Conservation (phyloP, 2,113 vertebrate genomes). For the Elanoides forficatus region DNA sequence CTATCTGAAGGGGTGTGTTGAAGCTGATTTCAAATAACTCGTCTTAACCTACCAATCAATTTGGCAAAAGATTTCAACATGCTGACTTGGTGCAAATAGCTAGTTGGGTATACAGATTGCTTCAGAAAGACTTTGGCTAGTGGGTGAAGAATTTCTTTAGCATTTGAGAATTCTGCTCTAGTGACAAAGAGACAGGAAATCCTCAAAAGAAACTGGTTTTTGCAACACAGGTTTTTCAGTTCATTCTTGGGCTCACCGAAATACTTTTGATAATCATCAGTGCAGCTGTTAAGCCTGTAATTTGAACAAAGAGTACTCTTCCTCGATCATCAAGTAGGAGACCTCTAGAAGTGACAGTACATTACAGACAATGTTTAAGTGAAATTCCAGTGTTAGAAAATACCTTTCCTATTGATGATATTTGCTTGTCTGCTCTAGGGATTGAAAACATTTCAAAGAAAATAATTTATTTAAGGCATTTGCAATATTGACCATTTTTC, state of each 20-base stretch:
- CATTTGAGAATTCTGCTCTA: background rate
- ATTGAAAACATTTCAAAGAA: background rate
- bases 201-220: background rate
- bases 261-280: background rate
- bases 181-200: background rate
- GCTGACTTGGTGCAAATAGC: background rate
- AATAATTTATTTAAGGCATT: background rate
- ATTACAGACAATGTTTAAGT: background rate
- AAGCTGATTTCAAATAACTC: background rate
- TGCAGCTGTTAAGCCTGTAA: background rate
- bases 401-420: background rate
- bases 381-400: background rate
- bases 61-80: background rate
- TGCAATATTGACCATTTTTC: background rate
- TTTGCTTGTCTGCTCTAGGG: background rate
- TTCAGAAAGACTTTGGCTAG: background rate
- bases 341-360: background rate
- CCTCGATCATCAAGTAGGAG: background rate
- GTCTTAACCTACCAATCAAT: background rate
- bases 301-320: background rate
- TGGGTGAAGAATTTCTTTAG: background rate
- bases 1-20: background rate
- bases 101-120: background rate
- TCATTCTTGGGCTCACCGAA: background rate
- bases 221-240: background rate